These are phyloP conservation scores for Neuroscelio doddi DNA, from an alignment of 2,888 invertebrate species.

Conservation along the genomic window DNA sequence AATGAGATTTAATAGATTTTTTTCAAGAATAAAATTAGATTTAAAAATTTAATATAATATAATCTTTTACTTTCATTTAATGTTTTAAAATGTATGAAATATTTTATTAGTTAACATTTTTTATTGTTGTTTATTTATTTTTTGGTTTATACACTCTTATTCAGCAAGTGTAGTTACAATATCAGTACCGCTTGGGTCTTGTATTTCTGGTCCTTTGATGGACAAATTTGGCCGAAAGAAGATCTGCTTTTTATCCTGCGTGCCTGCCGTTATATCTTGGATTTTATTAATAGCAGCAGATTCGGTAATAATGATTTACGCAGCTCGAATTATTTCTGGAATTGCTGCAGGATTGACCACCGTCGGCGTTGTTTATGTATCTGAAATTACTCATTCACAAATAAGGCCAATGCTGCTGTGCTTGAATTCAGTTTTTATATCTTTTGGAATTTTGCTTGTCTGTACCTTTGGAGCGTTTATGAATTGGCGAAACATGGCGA, in stretches of 20 bases:
- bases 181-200: slow-evolving; percentile 74
- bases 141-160: no score
- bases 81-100: not conserved
- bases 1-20: no score
- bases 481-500: slow-evolving; percentile 73
- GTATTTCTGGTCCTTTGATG: slow-evolving; percentile 75
- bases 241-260: slow-evolving; percentile 70
- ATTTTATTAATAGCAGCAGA: slow-evolving; percentile 71
- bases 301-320: slow-evolving; percentile 72
- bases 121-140: not conserved
- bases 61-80: not conserved
- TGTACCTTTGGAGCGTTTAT: slow-evolving; percentile 73
- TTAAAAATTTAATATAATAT: slow-evolving; percentile 3
- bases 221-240: slow-evolving; percentile 75
- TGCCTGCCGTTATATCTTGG: slow-evolving; percentile 74
- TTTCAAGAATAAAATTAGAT: no score
- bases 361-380: slow-evolving; percentile 75
- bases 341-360: slow-evolving; percentile 74
- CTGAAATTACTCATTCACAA: slow-evolving; percentile 74
- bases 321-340: slow-evolving; percentile 74
- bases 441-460: slow-evolving; percentile 75
- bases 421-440: slow-evolving; percentile 76
- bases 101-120: not conserved
- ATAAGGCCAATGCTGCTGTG: slow-evolving; percentile 75
- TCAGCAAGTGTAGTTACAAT: slow-evolving; percentile 76